These are phyloP conservation scores for Podarcis raffonei DNA, from an alignment of 2,113 vertebrate species.

Conservation along the genomic window DNA sequence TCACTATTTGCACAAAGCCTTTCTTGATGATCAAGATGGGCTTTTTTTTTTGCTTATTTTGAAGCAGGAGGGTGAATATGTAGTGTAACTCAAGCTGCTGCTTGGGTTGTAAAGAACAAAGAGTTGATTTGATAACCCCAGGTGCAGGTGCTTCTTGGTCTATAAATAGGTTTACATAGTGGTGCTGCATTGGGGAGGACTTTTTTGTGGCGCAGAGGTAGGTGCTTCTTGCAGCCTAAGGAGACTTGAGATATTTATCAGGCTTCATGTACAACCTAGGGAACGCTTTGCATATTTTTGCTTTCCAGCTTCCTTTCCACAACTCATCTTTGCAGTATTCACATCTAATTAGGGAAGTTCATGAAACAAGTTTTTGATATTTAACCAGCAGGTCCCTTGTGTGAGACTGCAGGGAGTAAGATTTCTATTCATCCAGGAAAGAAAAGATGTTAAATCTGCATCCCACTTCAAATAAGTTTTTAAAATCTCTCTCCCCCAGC, in stretches of 20 bases:
- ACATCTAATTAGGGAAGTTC: neutral
- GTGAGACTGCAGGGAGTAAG: neutral
- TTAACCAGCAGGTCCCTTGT: neutral
- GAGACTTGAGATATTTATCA: neutral
- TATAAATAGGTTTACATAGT: neutral
- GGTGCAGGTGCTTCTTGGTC: neutral
- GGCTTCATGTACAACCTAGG: neutral
- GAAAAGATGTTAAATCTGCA: neutral
- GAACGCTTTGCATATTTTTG: neutral
- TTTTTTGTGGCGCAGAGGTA: neutral
- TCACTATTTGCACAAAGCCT: constrained; percentile 36
- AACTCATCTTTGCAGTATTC: neutral
- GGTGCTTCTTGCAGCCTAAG: fast-evolving
- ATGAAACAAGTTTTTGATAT: neutral
- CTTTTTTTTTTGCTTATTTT: constrained; percentile 32
- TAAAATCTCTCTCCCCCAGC: too few relatives aligned
- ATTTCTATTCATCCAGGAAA: constrained; percentile 8
- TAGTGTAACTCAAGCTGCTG: constrained; percentile 4
- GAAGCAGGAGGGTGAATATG: constrained; percentile 39
- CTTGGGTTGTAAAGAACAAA: constrained; percentile 31
- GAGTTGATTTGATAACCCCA: neutral
- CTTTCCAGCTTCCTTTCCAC: neutral
- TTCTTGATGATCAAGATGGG: neutral
- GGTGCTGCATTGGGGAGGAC: neutral
- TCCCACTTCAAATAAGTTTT: neutral